Percentiles rank a stretch among this genome's conserved stretches.
phyloP scores from a whole-genome alignment of 2,888 invertebrate genomes.

The Cephus spinipes region DNA sequence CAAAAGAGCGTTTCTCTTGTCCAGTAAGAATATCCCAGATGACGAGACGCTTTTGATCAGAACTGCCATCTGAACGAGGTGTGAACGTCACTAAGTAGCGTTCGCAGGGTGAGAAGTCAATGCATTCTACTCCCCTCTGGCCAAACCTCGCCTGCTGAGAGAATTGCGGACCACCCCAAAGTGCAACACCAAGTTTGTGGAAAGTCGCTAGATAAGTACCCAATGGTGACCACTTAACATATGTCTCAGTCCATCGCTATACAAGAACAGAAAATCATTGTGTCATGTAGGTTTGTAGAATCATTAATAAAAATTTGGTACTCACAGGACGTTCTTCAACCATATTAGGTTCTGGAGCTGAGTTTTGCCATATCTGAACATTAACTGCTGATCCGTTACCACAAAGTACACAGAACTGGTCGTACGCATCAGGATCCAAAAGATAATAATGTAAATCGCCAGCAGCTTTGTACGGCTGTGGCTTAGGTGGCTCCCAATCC shows the following conservation, averaged over 20 bases:
- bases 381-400: slow-evolving; percentile 82
- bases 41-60: slow-evolving; percentile 85
- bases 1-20: slow-evolving; percentile 91
- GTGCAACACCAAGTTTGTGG: slow-evolving; percentile 93
- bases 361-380: slow-evolving; percentile 91
- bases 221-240: slow-evolving; percentile 97
- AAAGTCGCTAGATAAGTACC: slow-evolving; percentile 97
- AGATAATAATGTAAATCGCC: slow-evolving; percentile 94
- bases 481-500: slow-evolving; percentile 92
- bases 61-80: slow-evolving; percentile 76
- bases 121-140: slow-evolving; percentile 91
- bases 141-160: slow-evolving; percentile 91
- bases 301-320: slow-evolving; percentile 39
- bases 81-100: slow-evolving; percentile 96
- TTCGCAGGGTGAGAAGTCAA: slow-evolving; percentile 98
- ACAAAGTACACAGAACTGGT: slow-evolving; percentile 92
- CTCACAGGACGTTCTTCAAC: slow-evolving; percentile 84
- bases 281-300: neutral
- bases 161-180: slow-evolving; percentile 98
- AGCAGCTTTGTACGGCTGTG: slow-evolving; percentile 90
- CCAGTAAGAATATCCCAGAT: slow-evolving; percentile 99
- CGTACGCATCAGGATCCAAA: slow-evolving; percentile 93
- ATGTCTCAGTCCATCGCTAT: slow-evolving; percentile 95
- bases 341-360: slow-evolving; percentile 85
- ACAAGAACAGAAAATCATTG: slow-evolving; percentile 28